Conservation (phyloP, 2,797 vertebrate genomes). For the Neosalanx taihuensis region DNA sequence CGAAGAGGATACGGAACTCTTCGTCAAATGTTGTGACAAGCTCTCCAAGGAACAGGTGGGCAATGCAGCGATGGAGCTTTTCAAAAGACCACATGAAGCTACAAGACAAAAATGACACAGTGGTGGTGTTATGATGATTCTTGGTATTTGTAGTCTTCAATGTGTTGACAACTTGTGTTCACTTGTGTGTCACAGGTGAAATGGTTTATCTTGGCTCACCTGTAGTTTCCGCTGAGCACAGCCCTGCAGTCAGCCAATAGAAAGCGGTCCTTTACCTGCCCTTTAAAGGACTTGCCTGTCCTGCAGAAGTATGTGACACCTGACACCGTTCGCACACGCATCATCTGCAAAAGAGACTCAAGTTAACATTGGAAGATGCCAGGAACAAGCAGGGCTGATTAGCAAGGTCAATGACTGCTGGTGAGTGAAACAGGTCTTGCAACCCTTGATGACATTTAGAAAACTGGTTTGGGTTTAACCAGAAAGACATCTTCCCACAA, state of each 20-base stretch:
- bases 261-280: constrained; percentile 95
- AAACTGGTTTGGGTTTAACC: constrained; percentile 1
- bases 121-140: too few relatives aligned
- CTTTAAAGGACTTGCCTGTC: constrained; percentile 93
- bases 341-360: constrained; percentile 76
- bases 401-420: background rate
- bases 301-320: constrained; percentile 93
- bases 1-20: constrained; percentile 95
- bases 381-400: background rate
- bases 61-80: constrained; percentile 97
- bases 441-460: background rate
- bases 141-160: too few relatives aligned
- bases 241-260: constrained; percentile 90
- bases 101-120: constrained; percentile 15
- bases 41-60: constrained; percentile 94
- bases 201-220: constrained; percentile 68
- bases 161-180: too few relatives aligned
- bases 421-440: constrained; percentile 6
- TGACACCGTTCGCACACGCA: constrained; percentile 90
- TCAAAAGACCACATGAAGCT: constrained; percentile 99
- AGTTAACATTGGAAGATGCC: background rate
- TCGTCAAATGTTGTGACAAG: constrained; percentile 94
- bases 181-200: background rate
- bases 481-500: background rate
- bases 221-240: constrained; percentile 96